phyloP scores from a whole-genome alignment of 2,797 vertebrate species.

The Argentina silus region DNA sequence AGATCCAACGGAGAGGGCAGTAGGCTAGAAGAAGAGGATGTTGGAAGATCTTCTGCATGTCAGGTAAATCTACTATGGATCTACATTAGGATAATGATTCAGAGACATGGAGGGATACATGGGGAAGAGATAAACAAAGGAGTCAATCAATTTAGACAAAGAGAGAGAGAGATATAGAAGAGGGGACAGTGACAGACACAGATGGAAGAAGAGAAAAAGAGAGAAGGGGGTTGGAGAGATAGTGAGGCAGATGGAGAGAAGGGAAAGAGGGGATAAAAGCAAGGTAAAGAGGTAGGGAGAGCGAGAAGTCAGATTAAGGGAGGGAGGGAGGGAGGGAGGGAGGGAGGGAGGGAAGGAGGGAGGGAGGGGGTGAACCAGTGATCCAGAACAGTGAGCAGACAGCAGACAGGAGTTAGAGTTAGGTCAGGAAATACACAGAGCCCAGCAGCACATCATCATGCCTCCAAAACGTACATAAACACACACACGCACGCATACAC shows the following conservation, averaged over 20 bases:
- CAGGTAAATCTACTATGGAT: constrained; percentile 43
- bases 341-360: neutral
- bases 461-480: constrained; percentile 20
- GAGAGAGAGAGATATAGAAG: constrained; percentile 5
- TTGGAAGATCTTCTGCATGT: constrained; percentile 44
- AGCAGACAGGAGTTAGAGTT: constrained; percentile 65
- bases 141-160: constrained; percentile 10
- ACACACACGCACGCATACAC: neutral
- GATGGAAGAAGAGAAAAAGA: constrained; percentile 20
- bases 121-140: constrained; percentile 45
- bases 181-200: constrained; percentile 31
- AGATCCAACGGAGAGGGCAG: constrained; percentile 53
- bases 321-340: neutral
- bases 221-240: constrained; percentile 11
- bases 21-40: constrained; percentile 41
- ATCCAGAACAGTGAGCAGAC: constrained; percentile 75
- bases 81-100: constrained; percentile 30
- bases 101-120: constrained; percentile 7
- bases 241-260: neutral
- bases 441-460: constrained; percentile 48
- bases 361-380: constrained; percentile 49
- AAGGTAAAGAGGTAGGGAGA: constrained; percentile 8
- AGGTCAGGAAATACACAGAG: constrained; percentile 57
- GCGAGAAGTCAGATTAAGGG: neutral
- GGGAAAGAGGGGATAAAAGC: neutral